phyloP scores from a whole-genome alignment of 2,113 vertebrate species.

The Actenoides hombroni region DNA sequence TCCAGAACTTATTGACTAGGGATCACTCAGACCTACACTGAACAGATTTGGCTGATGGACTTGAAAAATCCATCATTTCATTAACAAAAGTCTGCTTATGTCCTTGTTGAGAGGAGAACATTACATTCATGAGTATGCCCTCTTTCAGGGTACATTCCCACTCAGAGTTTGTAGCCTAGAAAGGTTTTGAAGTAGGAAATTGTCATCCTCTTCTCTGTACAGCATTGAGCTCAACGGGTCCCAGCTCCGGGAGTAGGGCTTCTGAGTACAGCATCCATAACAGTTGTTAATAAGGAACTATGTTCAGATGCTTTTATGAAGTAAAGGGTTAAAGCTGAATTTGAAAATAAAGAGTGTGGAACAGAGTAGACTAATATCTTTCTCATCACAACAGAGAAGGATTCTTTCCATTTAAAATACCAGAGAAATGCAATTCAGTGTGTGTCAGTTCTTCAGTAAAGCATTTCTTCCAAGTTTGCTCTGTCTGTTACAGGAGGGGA shows the following conservation, averaged over 20 bases:
- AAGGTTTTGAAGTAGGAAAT: neutral
- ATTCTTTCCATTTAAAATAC: neutral
- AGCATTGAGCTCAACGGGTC: neutral
- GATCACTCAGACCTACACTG: neutral
- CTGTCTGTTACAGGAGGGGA: neutral
- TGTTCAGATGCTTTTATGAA: neutral
- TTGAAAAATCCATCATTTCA: neutral
- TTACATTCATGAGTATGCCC: neutral
- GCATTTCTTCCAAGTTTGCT: neutral
- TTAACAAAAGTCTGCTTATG: neutral
- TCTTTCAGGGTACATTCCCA: neutral
- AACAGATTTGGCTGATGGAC: neutral
- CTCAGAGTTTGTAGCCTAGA: neutral
- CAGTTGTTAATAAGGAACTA: neutral
- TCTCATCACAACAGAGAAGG: neutral
- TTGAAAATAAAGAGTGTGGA: neutral
- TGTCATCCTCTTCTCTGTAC: neutral
- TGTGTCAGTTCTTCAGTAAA: neutral
- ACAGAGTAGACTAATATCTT: neutral
- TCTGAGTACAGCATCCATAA: neutral
- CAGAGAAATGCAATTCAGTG: neutral
- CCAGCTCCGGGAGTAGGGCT: neutral
- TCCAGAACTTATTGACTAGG: neutral
- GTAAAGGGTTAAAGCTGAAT: neutral
- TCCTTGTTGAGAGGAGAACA: neutral